Evolutionary conservation across 1,140 invertebrate species (phyloP), one percentile per base, ranked within the genome.

Genomic region (Halictus rubicundus): DNA sequence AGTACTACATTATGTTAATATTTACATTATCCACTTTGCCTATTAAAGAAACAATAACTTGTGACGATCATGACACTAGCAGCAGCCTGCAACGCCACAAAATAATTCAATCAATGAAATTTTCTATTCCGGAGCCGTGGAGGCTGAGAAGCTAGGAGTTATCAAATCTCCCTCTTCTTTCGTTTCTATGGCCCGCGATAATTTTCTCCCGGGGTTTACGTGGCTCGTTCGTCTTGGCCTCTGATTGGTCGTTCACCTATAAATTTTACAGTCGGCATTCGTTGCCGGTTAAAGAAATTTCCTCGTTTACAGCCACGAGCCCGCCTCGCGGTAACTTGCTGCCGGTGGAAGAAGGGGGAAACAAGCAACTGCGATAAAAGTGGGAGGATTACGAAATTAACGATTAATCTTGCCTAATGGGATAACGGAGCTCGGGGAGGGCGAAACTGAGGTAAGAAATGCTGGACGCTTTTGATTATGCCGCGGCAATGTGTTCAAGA

Each of bases 221-320:
- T 69, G 63, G 12, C 68, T 65, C 74, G 39, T 81, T 78, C 57
- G 27, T 39, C 23, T 70, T 49, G 66, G 16, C 9, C 27, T 39
- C 14, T 32, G 61, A 81, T 81, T 81, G 74, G 74, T 49, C 52
- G 66, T 21, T 46, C 39, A 6, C 5, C 68, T 39, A 64, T 81
- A 70, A 81, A 81, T 78, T 78, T 81, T 78, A 78, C 77, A 27
- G 66, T 39, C 27, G 27, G 23, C 52, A 39, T 70, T 81, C 60
- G 65, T 39, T 49, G 64, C 63, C 46, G 69, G 68, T 78, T 59
- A 59, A 68, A 81, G 74, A 66, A 70, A 81, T 78, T 81, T 54
- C 25, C 42, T n/a, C n/a, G 19, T 23, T 16, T 70, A 46, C 39
- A 25, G n/a, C 54, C 23, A 16, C 25, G 14, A 10, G 3, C 27